phyloP scores from a whole-genome alignment of 2,888 invertebrate species.

The Capitulum mitella region DNA sequence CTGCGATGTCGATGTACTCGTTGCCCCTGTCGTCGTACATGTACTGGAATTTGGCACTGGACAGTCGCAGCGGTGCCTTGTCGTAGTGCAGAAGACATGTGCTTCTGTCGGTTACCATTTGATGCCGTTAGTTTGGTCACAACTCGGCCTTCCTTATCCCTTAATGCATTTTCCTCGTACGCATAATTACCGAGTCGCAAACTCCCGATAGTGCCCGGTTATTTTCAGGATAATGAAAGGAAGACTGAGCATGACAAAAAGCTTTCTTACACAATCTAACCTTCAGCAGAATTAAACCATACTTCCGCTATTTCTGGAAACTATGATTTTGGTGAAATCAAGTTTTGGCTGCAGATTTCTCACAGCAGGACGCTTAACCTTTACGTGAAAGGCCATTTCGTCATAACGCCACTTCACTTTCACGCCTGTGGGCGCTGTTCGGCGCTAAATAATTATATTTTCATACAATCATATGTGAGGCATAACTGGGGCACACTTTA shows the following conservation, averaged over 20 bases:
- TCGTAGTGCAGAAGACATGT: not conserved
- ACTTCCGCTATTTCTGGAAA: no score
- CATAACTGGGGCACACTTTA: not conserved
- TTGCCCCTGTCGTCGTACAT: not conserved
- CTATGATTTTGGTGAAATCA: no score
- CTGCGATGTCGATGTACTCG: not conserved
- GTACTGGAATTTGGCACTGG: conserved; percentile 1
- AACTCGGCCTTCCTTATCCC: no score
- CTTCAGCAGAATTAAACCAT: no score
- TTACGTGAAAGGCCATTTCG: not conserved
- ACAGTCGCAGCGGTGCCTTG: not conserved
- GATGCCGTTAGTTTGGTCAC: not conserved
- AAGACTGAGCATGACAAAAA: no score
- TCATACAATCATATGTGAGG: not conserved
- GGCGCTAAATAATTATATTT: not conserved
- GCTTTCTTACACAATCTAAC: no score
- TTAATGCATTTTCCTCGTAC: no score
- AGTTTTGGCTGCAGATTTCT: no score
- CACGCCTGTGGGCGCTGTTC: no score
- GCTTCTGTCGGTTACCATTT: not conserved
- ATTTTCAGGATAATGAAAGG: no score
- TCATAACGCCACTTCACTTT: not conserved
- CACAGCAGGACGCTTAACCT: not conserved
- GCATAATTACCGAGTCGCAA: no score
- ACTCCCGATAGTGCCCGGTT: no score